These are phyloP conservation scores for Cryptotis parvus DNA, from an alignment of 2,113 vertebrate genomes.

Conservation along the genomic window DNA sequence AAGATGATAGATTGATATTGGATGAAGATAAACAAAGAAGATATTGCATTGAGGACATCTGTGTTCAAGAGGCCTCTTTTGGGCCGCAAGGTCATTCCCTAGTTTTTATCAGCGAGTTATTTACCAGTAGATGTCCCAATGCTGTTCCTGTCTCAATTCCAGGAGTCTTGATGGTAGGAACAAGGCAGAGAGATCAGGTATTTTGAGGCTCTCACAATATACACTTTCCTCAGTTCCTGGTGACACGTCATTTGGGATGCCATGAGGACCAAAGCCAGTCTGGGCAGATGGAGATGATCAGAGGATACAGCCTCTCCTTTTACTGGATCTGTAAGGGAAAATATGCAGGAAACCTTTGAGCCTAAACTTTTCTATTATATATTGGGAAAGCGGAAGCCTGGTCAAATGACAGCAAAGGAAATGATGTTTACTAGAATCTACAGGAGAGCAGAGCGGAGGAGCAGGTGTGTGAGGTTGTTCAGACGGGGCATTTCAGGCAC, in stretches of 20 bases:
- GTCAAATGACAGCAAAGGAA: too few relatives aligned
- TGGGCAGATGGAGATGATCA: not conserved
- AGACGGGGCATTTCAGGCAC: too few relatives aligned
- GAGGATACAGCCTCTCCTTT: not conserved
- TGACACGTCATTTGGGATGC: not conserved
- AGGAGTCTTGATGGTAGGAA: not conserved
- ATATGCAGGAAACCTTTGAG: not conserved
- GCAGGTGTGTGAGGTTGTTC: too few relatives aligned
- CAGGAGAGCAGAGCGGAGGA: too few relatives aligned
- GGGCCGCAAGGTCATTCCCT: not conserved
- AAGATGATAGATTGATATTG: not conserved
- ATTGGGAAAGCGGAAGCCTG: too few relatives aligned
- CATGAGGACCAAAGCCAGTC: not conserved
- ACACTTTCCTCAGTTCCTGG: not conserved
- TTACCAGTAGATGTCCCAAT: not conserved
- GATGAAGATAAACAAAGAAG: not conserved
- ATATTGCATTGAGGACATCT: not conserved
- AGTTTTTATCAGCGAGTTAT: not conserved
- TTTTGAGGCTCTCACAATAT: not conserved
- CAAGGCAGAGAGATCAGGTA: not conserved
- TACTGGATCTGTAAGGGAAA: not conserved
- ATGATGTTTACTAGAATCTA: too few relatives aligned
- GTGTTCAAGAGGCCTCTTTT: not conserved
- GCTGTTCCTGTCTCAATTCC: not conserved
- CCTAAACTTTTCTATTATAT: not conserved